Percentiles rank a stretch among this genome's conserved stretches.
Conservation (phyloP, 1,140 invertebrate species). For the Hirudo medicinalis region DNA sequence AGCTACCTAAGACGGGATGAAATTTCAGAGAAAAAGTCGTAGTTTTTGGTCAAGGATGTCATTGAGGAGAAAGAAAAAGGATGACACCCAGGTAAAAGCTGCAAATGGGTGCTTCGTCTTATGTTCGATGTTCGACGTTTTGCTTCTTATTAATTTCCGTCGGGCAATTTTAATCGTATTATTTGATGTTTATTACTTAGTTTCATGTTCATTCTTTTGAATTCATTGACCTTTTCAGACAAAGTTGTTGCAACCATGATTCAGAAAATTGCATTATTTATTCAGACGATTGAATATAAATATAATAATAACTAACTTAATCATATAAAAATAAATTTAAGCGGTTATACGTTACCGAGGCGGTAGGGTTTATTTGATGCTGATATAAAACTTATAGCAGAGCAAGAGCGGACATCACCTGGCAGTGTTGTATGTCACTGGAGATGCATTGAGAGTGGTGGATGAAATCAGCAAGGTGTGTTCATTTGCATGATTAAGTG, state of each 20-base stretch:
- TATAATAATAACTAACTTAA: too few relatives aligned
- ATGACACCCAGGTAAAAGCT: constrained; percentile 1
- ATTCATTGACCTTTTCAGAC: neutral
- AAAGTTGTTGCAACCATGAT: too few relatives aligned
- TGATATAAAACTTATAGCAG: constrained; percentile 15
- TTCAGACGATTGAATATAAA: too few relatives aligned
- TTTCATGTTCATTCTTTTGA: neutral
- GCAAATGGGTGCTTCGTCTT: neutral
- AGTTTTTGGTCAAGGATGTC: constrained; percentile 24
- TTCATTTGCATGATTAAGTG: constrained; percentile 13
- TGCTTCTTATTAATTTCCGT: too few relatives aligned
- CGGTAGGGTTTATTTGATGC: too few relatives aligned
- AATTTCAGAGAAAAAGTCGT: constrained; percentile 22
- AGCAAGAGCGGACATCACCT: constrained; percentile 25
- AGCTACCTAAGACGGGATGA: neutral
- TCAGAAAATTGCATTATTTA: too few relatives aligned
- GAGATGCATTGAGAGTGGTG: constrained; percentile 89
- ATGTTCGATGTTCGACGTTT: too few relatives aligned
- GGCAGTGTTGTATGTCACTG: constrained; percentile 76
- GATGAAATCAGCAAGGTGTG: constrained; percentile 87
- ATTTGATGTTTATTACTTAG: neutral
- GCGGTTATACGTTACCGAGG: too few relatives aligned
- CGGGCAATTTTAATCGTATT: neutral
- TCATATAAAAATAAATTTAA: too few relatives aligned
- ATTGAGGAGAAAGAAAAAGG: constrained; percentile 21